Conservation (phyloP, 2,888 invertebrate genomes). For the Tachina fera region DNA sequence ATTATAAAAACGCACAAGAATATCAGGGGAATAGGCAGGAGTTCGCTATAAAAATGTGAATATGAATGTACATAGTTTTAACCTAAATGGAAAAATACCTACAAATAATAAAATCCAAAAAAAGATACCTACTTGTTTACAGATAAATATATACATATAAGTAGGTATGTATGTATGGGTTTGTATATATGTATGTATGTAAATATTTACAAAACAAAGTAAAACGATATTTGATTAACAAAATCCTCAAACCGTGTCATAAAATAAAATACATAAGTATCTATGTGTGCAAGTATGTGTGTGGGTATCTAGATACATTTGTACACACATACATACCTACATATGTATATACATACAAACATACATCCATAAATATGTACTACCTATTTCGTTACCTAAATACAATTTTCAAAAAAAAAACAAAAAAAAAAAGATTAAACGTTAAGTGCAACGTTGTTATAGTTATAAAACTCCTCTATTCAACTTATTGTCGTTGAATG, state of each 20-base stretch:
- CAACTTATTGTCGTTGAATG: background rate
- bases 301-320: background rate
- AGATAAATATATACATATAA: background rate
- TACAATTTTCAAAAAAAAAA: background rate
- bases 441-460: constrained; percentile 21
- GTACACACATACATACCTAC: background rate
- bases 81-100: too few relatives aligned
- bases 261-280: background rate
- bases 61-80: too few relatives aligned
- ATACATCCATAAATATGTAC: background rate
- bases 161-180: background rate
- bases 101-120: too few relatives aligned
- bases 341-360: background rate
- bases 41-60: background rate
- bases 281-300: background rate
- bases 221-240: background rate
- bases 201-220: background rate
- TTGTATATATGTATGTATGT: background rate
- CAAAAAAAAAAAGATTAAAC: background rate
- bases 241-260: background rate
- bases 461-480: constrained; percentile 22
- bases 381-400: background rate
- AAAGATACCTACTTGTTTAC: background rate
- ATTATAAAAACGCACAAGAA: background rate
- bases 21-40: constrained; percentile 12